Percentiles rank a stretch among this genome's conserved stretches.
phyloP scores from a whole-genome alignment of 2,797 vertebrate species.

The Malurus splendens region DNA sequence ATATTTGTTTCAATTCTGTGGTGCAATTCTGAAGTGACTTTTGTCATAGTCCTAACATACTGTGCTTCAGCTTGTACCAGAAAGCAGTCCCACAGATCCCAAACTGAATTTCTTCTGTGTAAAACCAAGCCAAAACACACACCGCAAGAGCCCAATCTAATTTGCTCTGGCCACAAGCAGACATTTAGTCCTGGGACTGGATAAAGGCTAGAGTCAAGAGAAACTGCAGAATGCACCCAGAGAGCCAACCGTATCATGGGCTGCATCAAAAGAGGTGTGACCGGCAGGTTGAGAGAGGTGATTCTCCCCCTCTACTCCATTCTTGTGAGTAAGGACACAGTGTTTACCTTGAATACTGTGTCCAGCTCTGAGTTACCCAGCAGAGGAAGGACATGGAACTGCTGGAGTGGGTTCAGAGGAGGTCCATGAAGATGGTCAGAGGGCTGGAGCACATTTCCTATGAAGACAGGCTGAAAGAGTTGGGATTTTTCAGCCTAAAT shows the following conservation, averaged over 20 bases:
- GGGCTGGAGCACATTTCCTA: not conserved
- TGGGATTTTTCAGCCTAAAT: not conserved
- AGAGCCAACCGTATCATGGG: not conserved
- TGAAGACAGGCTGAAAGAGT: not conserved
- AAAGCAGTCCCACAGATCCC: not conserved
- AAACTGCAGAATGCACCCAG: not conserved
- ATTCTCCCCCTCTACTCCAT: not conserved
- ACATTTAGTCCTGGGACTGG: not conserved
- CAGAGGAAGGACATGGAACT: not conserved
- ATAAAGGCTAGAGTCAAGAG: not conserved
- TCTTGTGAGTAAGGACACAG: not conserved
- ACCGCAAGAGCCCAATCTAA: not conserved
- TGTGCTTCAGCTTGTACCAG: not conserved
- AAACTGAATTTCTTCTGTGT: not conserved
- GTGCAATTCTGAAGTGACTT: not conserved
- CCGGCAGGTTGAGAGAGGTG: not conserved
- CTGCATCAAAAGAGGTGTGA: not conserved
- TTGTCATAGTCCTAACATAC: accelerated
- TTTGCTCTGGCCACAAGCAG: not conserved
- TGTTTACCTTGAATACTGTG: not conserved
- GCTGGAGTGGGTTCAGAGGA: not conserved
- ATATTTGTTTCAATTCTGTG: not conserved
- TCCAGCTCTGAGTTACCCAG: not conserved
- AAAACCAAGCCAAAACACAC: not conserved
- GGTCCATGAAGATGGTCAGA: not conserved